These are phyloP conservation scores for Strigops habroptila DNA, from an alignment of 2,113 vertebrate species.

Conservation along the genomic window DNA sequence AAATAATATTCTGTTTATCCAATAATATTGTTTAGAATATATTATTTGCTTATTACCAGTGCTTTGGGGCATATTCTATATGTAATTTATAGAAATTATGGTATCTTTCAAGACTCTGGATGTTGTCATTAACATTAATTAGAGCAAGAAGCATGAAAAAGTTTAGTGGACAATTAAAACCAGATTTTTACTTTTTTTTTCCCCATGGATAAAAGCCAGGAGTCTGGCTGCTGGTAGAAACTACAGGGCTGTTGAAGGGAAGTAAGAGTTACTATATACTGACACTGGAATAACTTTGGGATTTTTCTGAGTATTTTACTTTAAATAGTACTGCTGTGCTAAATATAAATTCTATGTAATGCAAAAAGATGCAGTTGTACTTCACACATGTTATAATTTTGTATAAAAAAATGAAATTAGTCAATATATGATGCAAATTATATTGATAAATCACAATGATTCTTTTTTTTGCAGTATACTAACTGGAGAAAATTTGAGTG, in stretches of 20 bases:
- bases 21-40: not conserved
- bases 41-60: not conserved
- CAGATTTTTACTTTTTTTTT: not conserved
- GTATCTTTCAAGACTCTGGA: not conserved
- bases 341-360: not conserved
- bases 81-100: not conserved
- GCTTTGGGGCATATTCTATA: not conserved
- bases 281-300: rapidly evolving
- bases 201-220: rapidly evolving
- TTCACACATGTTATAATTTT: not conserved
- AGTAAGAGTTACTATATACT: not conserved
- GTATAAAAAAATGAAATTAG: not conserved
- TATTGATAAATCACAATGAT: not conserved
- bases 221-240: not conserved
- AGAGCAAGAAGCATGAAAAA: not conserved
- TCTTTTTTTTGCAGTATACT: not conserved
- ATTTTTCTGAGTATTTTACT: not conserved
- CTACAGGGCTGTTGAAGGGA: not conserved
- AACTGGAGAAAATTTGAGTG: not conserved
- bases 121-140: not conserved
- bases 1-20: not conserved
- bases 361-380: not conserved
- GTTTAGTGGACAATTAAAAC: not conserved
- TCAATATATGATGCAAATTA: not conserved
- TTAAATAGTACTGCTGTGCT: not conserved